phyloP scores from a whole-genome alignment of 1,140 invertebrate genomes.

The Doryteuthis pealeii region DNA sequence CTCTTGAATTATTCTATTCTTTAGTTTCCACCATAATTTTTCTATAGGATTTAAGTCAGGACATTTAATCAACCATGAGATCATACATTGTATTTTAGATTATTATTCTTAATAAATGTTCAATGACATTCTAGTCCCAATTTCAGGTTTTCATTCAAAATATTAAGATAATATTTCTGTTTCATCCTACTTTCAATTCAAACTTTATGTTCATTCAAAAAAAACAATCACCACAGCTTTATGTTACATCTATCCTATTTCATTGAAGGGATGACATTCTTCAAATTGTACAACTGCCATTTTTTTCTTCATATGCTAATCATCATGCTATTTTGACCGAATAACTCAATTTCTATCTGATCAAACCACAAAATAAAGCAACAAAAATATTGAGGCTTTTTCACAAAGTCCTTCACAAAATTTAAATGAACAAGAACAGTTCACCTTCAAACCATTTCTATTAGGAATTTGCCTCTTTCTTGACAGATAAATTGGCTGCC shows the following conservation, averaged over 20 bases:
- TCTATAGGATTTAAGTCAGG: not conserved
- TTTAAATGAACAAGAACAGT: not conserved
- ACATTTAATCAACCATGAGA: not conserved
- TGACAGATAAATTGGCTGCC: too few relatives aligned
- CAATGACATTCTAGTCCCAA: not conserved
- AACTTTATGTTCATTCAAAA: not conserved
- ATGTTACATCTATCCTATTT: not conserved
- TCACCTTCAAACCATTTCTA: not conserved
- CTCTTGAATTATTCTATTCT: not conserved
- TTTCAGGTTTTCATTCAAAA: slow-evolving; percentile 2
- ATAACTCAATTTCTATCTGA: not conserved
- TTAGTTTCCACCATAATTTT: not conserved
- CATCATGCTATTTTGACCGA: not conserved
- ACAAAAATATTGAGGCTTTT: not conserved
- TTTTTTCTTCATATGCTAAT: not conserved
- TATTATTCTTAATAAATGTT: not conserved
- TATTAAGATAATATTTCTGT: not conserved
- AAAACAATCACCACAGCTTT: not conserved
- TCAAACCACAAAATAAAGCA: not conserved
- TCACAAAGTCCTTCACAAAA: not conserved
- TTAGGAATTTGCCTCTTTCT: not conserved
- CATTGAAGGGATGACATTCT: not conserved
- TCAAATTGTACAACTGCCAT: too few relatives aligned
- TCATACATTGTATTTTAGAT: not conserved
- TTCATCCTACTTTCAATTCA: not conserved